Evolutionary conservation across 2,888 invertebrate species (phyloP), one percentile per base, ranked within the genome.

Genomic region (Troides aeacus): DNA sequence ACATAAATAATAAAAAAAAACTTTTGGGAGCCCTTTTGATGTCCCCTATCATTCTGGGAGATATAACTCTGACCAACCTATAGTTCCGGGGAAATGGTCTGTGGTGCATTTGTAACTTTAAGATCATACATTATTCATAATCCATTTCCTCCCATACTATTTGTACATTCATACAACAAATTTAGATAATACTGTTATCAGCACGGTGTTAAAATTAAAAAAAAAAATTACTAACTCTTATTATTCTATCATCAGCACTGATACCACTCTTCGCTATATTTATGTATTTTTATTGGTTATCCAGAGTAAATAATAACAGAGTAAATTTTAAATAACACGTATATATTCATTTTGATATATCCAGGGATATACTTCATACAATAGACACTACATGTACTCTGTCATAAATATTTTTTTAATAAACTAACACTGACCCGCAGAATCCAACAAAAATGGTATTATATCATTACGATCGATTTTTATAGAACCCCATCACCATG

Each of bases 61-160:
- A 86, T 83, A 83, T 83, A 87, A 91, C 89, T 91, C 89, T 85
- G 86, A 85, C 86, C 81, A 83, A 81, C 79, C 76, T 85, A 84
- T 87, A 88, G 90, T 90, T 89, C 89, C 86, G 90, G 84, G 78
- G 87, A 86, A 91, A 92, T 92, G 90, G 90, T 78, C 88, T 83
- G 88, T 87, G 77, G 88, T 81, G 84, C 78, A 81, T 82, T 84
- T 81, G 80, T 85, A 78, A 84, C 86, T 89, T 84, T 84, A 86
- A 84, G 83, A 70, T 79, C 78, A 83, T 89, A 78, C 81, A 88
- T 88, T 84, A 88, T 89, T 87, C 86, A 90, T 85, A 69, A 72
- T 69, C 23, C 63, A 73, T 60, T 24, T 42, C 30, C 12, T 42
- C 62, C 58, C 46, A 62, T 46, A 60, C n/a, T 39, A 42, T 30